Evolutionary conservation across 2,888 invertebrate species (phyloP), one percentile per base, ranked within the genome.

Genomic region (Sarcophaga rosellei): DNA sequence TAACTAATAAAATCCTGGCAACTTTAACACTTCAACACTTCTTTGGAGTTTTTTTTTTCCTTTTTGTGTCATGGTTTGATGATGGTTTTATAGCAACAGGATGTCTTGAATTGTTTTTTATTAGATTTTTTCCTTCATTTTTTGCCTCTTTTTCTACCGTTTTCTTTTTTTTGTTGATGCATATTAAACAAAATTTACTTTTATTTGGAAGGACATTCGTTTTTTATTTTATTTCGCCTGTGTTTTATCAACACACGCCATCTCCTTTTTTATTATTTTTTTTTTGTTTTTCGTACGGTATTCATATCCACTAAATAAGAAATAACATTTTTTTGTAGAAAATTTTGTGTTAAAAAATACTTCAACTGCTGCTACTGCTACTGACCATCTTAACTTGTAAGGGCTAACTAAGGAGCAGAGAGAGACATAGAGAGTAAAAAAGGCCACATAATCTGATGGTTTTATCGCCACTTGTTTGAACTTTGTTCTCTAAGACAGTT

Each of bases 391-490:
- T 15, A 65, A 76, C 57, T 57, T 57, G 15, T 15, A 66, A 23
- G 20, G 35, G 35, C 8, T 35, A 35, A 35, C 8, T 35, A 10
- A 35, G 35, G 2, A 35, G 8, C 2, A 35, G 35, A 35, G 35
- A 35, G 35, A 35, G 10, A 35, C 0, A 35, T 1, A 35, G 53
- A 53, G 53, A 15, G 17, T 35, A 53, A 53, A 77, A 78, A 81
- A 78, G 87, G 85, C 88, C 88, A 88, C 90, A 91, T 91, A 91
- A 91, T 91, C 91, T 91, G 90, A 89, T 89, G 89, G 90, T 91
- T 91, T 91, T 91, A 91, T 91, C 92, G 90, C 89, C 88, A 89
- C 89, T 89, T 89, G 88, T 87, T 88, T 89, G 89, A 88, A 88
- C 88, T 88, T 88, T 88, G 78, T 84, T 53, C 53, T 82, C 80